These are phyloP conservation scores for Bombyx mandarina DNA, from an alignment of 1,140 invertebrate species.

Conservation along the genomic window DNA sequence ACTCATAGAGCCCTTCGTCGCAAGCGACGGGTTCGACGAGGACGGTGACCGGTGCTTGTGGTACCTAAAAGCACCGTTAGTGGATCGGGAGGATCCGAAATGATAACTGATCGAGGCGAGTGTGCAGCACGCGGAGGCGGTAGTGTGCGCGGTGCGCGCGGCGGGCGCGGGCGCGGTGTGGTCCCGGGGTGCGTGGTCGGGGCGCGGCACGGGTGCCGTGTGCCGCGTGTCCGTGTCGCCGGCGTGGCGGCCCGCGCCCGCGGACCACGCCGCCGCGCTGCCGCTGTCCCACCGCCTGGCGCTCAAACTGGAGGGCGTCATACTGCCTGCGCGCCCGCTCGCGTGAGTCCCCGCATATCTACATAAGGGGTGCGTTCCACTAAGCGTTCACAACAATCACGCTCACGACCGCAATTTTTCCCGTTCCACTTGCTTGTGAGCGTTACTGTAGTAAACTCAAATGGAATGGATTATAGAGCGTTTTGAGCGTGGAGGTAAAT, in stretches of 20 bases:
- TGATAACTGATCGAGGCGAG: not conserved
- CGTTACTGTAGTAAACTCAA: too few species aligned
- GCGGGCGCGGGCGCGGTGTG: conserved; percentile 78
- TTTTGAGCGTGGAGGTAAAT: too few species aligned
- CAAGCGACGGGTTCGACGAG: too few species aligned
- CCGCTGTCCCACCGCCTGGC: conserved; percentile 75
- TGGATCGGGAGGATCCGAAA: too few species aligned
- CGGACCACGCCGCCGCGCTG: conserved; percentile 41
- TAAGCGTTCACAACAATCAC: too few species aligned
- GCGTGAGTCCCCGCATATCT: conserved; percentile 8
- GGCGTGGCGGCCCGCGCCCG: conserved; percentile 24
- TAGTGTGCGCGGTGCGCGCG: conserved; percentile 78
- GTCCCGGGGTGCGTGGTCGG: conserved; percentile 82
- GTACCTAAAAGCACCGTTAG: too few species aligned
- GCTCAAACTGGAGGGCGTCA: conserved; percentile 89
- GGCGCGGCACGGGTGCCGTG: conserved; percentile 62
- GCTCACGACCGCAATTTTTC: too few species aligned
- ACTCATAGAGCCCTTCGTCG: too few species aligned
- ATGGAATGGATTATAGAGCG: too few species aligned
- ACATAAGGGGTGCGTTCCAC: too few species aligned
- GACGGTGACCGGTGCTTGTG: too few species aligned
- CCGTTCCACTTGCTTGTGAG: too few species aligned
- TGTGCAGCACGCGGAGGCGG: conserved; percentile 78
- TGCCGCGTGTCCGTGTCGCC: conserved; percentile 43
- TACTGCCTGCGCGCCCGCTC: conserved; percentile 71